These are phyloP conservation scores for Philhelius pedissequus DNA, from an alignment of 2,888 invertebrate genomes.

Conservation along the genomic window DNA sequence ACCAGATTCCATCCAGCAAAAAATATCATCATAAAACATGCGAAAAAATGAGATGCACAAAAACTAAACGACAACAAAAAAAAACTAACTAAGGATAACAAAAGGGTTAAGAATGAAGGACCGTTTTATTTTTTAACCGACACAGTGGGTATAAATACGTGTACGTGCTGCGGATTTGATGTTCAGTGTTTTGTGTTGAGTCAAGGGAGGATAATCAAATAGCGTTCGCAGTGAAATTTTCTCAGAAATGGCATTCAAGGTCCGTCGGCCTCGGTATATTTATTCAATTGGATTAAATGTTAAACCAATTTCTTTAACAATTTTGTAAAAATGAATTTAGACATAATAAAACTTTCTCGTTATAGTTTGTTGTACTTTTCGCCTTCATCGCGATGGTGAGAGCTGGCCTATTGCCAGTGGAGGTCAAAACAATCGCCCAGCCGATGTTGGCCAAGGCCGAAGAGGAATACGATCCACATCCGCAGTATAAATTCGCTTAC, in stretches of 20 bases:
- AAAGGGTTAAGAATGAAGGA: constrained; percentile 53
- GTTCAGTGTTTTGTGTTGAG: constrained; percentile 79
- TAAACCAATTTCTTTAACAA: neutral
- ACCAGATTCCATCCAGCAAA: constrained; percentile 43
- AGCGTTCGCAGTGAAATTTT: constrained; percentile 47
- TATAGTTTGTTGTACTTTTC: constrained; percentile 64
- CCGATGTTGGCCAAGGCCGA: constrained; percentile 53
- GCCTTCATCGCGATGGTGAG: constrained; percentile 59
- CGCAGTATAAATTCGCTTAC: constrained; percentile 72
- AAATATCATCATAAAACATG: constrained; percentile 57
- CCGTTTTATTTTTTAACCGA: neutral
- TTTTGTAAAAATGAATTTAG: neutral
- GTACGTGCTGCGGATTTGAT: constrained; percentile 68
- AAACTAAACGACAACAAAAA: neutral
- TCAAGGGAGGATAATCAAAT: constrained; percentile 71
- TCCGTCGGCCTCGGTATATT: constrained; percentile 34
- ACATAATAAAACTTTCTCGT: neutral
- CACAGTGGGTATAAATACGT: constrained; percentile 74
- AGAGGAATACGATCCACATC: constrained; percentile 71
- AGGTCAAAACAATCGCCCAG: constrained; percentile 44
- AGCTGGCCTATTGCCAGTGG: constrained; percentile 53
- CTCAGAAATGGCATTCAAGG: constrained; percentile 69
- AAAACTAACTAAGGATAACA: constrained; percentile 24
- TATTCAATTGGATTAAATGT: constrained; percentile 1
- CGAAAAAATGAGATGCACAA: constrained; percentile 49